These are phyloP conservation scores for Rugalucina vietnamica DNA, from an alignment of 2,888 invertebrate genomes.

Conservation along the genomic window DNA sequence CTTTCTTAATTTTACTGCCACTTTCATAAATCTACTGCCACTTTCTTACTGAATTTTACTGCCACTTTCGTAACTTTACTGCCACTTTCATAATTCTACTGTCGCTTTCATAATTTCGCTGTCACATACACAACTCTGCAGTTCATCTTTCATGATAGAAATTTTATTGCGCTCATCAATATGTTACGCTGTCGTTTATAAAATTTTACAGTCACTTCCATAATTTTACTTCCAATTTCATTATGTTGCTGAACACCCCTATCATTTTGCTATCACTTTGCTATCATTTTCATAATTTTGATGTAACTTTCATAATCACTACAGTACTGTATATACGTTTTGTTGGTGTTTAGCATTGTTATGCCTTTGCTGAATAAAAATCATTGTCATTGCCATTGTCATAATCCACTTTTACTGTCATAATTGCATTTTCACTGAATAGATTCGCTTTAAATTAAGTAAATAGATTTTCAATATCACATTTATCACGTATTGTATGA, in stretches of 20 bases:
- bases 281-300: not conserved
- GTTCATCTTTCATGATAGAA: not conserved
- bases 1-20: not conserved
- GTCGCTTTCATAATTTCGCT: not conserved
- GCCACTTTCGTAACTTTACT: not conserved
- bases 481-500: not conserved
- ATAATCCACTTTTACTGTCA: not conserved
- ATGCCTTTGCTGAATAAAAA: too few relatives aligned
- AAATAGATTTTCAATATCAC: not conserved
- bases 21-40: not conserved
- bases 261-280: not conserved
- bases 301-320: too few relatives aligned
- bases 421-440: not conserved
- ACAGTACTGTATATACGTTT: too few relatives aligned
- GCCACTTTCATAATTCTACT: not conserved
- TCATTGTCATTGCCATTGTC: too few relatives aligned
- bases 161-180: not conserved
- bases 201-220: not conserved
- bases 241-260: not conserved
- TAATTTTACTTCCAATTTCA: not conserved
- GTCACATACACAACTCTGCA: not conserved
- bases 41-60: not conserved
- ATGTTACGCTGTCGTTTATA: not conserved
- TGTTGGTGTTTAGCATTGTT: too few relatives aligned
- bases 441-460: not conserved